These are phyloP conservation scores for Pristionchus mayeri DNA, from an alignment of 2,888 invertebrate genomes.

Conservation along the genomic window DNA sequence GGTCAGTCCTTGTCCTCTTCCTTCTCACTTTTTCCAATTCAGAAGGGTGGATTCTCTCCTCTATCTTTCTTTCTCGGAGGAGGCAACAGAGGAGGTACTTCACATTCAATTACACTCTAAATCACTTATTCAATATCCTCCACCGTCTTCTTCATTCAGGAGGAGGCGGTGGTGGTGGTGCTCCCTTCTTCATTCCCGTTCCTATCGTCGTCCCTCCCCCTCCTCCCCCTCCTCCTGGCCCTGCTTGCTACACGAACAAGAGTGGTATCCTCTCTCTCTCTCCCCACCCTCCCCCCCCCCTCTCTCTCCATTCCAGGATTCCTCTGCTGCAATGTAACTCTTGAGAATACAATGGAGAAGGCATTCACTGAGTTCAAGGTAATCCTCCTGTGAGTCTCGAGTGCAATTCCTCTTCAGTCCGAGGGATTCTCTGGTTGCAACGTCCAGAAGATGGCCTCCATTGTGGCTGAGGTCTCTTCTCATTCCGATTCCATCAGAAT, in stretches of 20 bases:
- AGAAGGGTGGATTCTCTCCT: constrained; percentile 60
- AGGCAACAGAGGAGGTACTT: constrained; percentile 49
- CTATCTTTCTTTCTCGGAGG: constrained; percentile 60
- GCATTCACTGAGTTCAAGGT: constrained; percentile 59
- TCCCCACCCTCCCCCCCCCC: too few relatives aligned
- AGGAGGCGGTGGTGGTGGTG: constrained; percentile 51
- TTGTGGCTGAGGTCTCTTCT: constrained; percentile 56
- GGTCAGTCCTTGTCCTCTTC: constrained; percentile 46
- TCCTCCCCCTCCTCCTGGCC: constrained; percentile 67
- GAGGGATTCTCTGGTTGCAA: constrained; percentile 64
- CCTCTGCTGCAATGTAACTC: constrained; percentile 66
- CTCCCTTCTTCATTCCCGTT: constrained; percentile 65
- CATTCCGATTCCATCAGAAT: background rate
- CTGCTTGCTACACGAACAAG: constrained; percentile 66
- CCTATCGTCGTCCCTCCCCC: constrained; percentile 69
- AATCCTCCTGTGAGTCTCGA: background rate
- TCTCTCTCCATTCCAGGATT: constrained; percentile 53
- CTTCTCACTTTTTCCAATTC: constrained; percentile 32
- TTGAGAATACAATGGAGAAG: constrained; percentile 63
- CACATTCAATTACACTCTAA: too few relatives aligned
- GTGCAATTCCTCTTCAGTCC: constrained; percentile 1
- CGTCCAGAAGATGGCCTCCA: constrained; percentile 67
- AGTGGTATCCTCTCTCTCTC: constrained; percentile 41
- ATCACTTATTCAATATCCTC: too few relatives aligned
- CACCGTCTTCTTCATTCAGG: background rate